A percentile compares a stretch with the other conserved stretches of the same genome.
phyloP scores from a whole-genome alignment of 2,113 vertebrate genomes.

The Caretta caretta region DNA sequence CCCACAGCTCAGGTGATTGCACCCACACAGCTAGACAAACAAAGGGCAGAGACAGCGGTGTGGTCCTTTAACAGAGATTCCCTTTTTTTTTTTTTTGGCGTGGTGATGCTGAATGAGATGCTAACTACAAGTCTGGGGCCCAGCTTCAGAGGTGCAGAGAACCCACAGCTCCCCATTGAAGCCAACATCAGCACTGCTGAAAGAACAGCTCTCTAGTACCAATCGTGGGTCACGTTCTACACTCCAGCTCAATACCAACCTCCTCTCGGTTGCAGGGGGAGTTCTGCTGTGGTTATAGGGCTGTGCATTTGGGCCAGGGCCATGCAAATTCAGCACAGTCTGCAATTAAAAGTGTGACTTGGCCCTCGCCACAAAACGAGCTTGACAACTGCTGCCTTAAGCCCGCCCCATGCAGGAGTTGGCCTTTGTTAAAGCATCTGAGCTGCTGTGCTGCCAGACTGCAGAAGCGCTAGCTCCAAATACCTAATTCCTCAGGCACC shows the following conservation, averaged over 20 bases:
- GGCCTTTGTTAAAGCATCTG: constrained; percentile 57
- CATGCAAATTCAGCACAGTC: no score
- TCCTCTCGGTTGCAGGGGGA: neutral
- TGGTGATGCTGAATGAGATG: accelerated
- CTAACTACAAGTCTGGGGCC: accelerated
- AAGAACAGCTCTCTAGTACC: neutral
- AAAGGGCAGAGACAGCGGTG: neutral
- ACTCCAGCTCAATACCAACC: accelerated
- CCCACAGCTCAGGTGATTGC: neutral
- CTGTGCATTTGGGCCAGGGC: neutral
- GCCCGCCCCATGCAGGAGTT: neutral
- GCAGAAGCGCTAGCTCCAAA: constrained; percentile 64
- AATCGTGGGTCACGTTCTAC: neutral
- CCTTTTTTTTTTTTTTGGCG: neutral
- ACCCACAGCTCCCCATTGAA: neutral
- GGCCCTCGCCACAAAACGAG: neutral
- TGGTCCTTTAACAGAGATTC: neutral
- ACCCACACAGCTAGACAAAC: neutral
- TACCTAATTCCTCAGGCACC: constrained; percentile 75
- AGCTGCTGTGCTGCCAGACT: constrained; percentile 66
- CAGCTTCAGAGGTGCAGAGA: accelerated
- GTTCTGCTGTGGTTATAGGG: neutral
- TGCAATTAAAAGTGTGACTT: accelerated
- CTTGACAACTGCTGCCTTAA: neutral
- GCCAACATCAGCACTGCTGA: neutral